Evolutionary conservation across 2,888 invertebrate species (phyloP), one percentile per base, ranked within the genome.

Genomic region (Biston stratarius): DNA sequence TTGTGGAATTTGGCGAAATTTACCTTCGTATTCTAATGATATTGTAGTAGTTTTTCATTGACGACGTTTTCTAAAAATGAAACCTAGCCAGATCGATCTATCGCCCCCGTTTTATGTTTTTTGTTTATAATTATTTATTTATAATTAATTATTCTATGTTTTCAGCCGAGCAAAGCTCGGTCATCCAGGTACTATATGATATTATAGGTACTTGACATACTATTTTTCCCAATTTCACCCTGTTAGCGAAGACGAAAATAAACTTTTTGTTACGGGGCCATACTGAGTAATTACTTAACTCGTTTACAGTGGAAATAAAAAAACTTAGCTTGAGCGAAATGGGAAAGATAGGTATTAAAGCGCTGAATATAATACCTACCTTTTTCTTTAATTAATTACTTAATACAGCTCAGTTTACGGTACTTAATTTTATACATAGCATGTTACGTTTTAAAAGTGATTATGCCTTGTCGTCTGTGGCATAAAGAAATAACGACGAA

Each of bases 261-360:
- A 48, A 15, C 55, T 24, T 47, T 47, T 55, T 44, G 42, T 9
- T 38, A 36, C 49, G 33, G 47, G 6, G 9, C 38, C 44, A 11
- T 55, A 11, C 52, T 38, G 14, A 47, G 55, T 49, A 62, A 38
- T 62, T 42, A 62, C 56, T 63, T 34, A 57, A 42, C 44, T 63
- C 12, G 42, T 24, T 63, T 7, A 40, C 38, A 40, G 5, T 49
- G 9, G 6, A 45, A 52, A 52, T 42, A 34, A 44, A 62, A 14
- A 24, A 57, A 53, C 52, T 61, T 61, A 45, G 24, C n/a, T 42
- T 7, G 2, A 44, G 40, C 15, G 33, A 24, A 40, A 15, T 14
- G 38, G 53, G 36, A 14, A 38, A 53, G 40, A 53, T 40, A 40
- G 38, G 5, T 40, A 15, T 40, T 40, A 49, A n/a, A 38, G 9